Evolutionary conservation across 1,140 invertebrate species (phyloP), one percentile per base, ranked within the genome.

Genomic region (Leptopilina boulardi): DNA sequence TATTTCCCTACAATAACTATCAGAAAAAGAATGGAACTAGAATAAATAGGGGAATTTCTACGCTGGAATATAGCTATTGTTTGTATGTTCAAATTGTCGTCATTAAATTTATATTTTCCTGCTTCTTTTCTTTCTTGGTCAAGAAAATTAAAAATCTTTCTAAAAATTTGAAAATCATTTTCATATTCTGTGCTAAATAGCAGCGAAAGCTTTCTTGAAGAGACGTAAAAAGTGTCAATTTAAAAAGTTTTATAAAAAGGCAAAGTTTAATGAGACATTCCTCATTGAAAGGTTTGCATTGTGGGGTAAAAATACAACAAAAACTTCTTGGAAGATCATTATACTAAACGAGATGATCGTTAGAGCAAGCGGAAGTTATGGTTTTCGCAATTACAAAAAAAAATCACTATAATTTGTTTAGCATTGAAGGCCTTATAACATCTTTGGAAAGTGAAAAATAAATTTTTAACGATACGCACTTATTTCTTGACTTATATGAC

Each of bases 251-350:
- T 8, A 66, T 66, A 30, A 34, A n/a, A 30, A n/a, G 26, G 15
- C 23, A 3, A 66, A 66, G 23, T 66, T 66, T 66, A 66, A 66
- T 66, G 59, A 66, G 59, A 66, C 13, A 66, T n/a, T 66, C 26
- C 5, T 15, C 26, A 66, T 66, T 66, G 23, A 30, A 66, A 30
- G 26, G 26, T 15, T n/a, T 66, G 59, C 59, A 66, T 66, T 66
- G 59, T 66, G 59, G 26, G 1, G 13, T 6, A 66, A 66, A 66
- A 66, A 66, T 66, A 15, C 15, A 30, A 30, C 59, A 30, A 13
- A 66, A 66, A 66, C 26, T 66, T 30, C 26, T 34, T 3, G 56
- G 6, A 30, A 26, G 59, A 66, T 66, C 59, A n/a, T 66, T 66
- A 66, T 66, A 15, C 59, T 66, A 66, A 66, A 30, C 15, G 26